Percentiles rank a stretch among this genome's conserved stretches.
These are phyloP conservation scores for Venustoraphidia nigricollis DNA, from an alignment of 2,888 invertebrate species.

Conservation along the genomic window DNA sequence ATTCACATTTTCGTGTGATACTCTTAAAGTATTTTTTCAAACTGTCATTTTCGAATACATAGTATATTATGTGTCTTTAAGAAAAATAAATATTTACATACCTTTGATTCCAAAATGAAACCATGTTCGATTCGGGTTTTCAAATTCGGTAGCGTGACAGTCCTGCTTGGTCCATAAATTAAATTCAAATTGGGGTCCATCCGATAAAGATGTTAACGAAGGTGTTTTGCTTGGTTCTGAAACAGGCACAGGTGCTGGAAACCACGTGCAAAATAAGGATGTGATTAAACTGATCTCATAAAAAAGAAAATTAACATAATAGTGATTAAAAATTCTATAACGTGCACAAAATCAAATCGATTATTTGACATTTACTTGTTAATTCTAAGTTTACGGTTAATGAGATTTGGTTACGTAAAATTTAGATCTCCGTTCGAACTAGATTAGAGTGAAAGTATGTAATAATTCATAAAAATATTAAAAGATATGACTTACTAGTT, in stretches of 20 bases:
- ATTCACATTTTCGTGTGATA: no score
- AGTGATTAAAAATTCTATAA: not conserved
- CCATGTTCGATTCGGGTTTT: conserved; percentile 85
- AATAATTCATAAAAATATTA: conserved; percentile 10
- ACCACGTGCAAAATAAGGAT: not conserved
- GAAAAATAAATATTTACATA: conserved; percentile 17
- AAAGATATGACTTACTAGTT: conserved; percentile 30
- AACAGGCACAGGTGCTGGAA: not conserved
- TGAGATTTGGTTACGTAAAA: no score
- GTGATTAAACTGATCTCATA: conserved; percentile 5
- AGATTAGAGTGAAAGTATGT: conserved; percentile 15
- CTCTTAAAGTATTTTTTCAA: no score
- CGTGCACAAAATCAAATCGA: no score
- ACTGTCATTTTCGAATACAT: no score
- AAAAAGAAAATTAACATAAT: not conserved
- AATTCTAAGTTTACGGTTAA: no score
- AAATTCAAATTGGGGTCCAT: conserved; percentile 61
- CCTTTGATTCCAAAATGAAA: conserved; percentile 72
- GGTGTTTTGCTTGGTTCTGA: conserved; percentile 10
- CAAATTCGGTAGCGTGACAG: conserved; percentile 72
- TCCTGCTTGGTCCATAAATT: conserved; percentile 85
- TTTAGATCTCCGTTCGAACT: no score
- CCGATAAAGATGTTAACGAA: conserved; percentile 19
- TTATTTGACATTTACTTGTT: no score
- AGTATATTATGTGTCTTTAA: not conserved